phyloP scores from a whole-genome alignment of 2,113 vertebrate species.

The Centropus unirufus region DNA sequence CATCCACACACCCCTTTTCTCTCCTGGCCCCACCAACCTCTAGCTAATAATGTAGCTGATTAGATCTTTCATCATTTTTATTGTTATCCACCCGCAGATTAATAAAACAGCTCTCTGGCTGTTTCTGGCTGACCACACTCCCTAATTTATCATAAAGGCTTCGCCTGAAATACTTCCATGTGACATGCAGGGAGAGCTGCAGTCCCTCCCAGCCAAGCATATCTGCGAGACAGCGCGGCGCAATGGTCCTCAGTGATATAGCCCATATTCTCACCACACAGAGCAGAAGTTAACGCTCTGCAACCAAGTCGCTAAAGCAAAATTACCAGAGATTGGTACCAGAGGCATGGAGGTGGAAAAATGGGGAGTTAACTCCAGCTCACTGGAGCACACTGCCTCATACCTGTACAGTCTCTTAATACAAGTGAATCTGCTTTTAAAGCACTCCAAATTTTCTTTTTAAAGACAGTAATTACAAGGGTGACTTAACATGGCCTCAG shows the following conservation, averaged over 20 bases:
- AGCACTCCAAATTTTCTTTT: slow-evolving; percentile 58
- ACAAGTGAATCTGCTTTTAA: slow-evolving; percentile 55
- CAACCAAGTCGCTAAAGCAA: slow-evolving; percentile 27
- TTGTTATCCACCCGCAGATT: slow-evolving; percentile 67
- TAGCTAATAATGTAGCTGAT: slow-evolving; percentile 56
- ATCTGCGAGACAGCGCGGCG: neutral
- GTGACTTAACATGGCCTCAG: slow-evolving; percentile 55
- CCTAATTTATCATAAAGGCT: slow-evolving; percentile 63
- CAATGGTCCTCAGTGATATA: neutral
- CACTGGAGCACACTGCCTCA: slow-evolving; percentile 56
- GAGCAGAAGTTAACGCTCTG: slow-evolving; percentile 29
- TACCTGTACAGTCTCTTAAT: slow-evolving; percentile 37
- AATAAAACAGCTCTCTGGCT: slow-evolving; percentile 51
- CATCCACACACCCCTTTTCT: slow-evolving; percentile 4
- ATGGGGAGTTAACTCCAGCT: slow-evolving; percentile 64
- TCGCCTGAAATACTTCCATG: slow-evolving; percentile 24
- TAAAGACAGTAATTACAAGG: slow-evolving; percentile 64
- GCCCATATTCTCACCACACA: slow-evolving; percentile 5
- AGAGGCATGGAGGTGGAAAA: slow-evolving; percentile 48
- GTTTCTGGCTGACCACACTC: slow-evolving; percentile 68
- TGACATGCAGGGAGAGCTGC: slow-evolving; percentile 12
- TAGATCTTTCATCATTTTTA: slow-evolving; percentile 71
- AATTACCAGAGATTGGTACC: slow-evolving; percentile 63
- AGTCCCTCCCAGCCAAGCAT: slow-evolving; percentile 39
- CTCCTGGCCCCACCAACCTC: slow-evolving; percentile 10